Base-by-base conservation (phyloP, 1,140 invertebrate species). In the Rhopalosiphum padi region DNA sequence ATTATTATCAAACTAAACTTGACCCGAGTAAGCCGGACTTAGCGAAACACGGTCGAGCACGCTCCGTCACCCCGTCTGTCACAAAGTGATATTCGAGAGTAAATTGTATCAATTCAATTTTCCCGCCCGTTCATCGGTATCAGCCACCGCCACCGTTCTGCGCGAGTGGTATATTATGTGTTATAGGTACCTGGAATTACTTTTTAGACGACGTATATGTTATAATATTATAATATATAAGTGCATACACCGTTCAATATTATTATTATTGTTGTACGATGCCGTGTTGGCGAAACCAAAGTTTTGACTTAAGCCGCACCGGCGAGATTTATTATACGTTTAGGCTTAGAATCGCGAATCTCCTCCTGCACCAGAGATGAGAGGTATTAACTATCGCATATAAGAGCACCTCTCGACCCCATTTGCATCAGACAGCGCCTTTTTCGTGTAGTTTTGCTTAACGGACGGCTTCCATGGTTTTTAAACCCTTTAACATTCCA, bases 11-110 rank as follows among this genome's bases (percentile, higher is more conserved):
- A 90, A 90, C 89, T n/a, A 68, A 43, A 90, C 37, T 41, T 68
- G 89, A 68, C 89, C 89, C 37, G 55, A 43, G 55, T 93, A 93
- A 93, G 91, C 91, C 82, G 68, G 60, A 92, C 91, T 92, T 92
- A 83, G 77, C 23, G 46, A 83, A 51, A 92, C 77, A 35, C 91
- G 46, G 30, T 18, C 37, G 11, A 11, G 5, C 43, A 86, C 41
- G n/a, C 87, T 18, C 68, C 46, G 35, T 18, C 43, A 18, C 53
- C 25, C 21, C 35, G 6, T 55, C 41, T 82, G 82, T 93, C 91
- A 93, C 77, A 83, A 48, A 85, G 91, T 51, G 91, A 92, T 51
- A 83, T 51, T 35, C 43, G 15, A 46, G n/a, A 48, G 15, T 8
- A 92, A 53, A 92, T 37, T 25, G 82, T 83, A 92, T 85, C 77